These are phyloP conservation scores for Pteronotus mesoamericanus DNA, from an alignment of 2,797 vertebrate species.

Conservation along the genomic window DNA sequence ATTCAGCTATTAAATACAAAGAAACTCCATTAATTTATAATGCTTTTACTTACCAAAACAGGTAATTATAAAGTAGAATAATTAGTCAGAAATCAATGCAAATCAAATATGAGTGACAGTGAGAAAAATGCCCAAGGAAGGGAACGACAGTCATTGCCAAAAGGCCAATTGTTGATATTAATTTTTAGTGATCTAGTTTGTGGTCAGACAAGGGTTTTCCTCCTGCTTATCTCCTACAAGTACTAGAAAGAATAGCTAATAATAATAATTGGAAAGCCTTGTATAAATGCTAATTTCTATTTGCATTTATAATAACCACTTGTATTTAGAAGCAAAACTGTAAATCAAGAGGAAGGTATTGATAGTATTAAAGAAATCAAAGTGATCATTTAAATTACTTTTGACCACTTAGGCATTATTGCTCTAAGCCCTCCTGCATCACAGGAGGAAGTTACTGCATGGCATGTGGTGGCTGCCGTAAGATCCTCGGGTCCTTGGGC, in stretches of 20 bases:
- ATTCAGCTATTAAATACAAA: slow-evolving; percentile 54
- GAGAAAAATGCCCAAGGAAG: background rate
- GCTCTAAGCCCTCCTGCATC: rapidly evolving
- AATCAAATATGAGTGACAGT: background rate
- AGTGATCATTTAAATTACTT: background rate
- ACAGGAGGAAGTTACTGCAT: too few relatives aligned
- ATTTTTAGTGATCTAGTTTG: background rate
- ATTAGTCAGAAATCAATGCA: slow-evolving; percentile 40
- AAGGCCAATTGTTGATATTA: background rate
- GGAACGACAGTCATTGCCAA: background rate
- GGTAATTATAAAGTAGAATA: slow-evolving; percentile 44
- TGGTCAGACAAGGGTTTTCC: background rate
- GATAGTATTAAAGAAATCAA: background rate
- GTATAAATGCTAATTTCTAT: background rate
- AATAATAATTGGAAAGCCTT: background rate
- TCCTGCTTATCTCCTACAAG: background rate
- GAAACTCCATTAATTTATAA: slow-evolving; percentile 34
- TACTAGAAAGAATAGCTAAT: background rate
- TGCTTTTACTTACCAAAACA: slow-evolving; percentile 50
- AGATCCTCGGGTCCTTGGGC: background rate
- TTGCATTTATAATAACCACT: background rate
- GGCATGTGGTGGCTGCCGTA: rapidly evolving
- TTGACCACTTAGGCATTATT: background rate
- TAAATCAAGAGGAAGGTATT: background rate
- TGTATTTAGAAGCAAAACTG: background rate